phyloP scores from a whole-genome alignment of 2,888 invertebrate species.

The Zygogramma bicolorata region DNA sequence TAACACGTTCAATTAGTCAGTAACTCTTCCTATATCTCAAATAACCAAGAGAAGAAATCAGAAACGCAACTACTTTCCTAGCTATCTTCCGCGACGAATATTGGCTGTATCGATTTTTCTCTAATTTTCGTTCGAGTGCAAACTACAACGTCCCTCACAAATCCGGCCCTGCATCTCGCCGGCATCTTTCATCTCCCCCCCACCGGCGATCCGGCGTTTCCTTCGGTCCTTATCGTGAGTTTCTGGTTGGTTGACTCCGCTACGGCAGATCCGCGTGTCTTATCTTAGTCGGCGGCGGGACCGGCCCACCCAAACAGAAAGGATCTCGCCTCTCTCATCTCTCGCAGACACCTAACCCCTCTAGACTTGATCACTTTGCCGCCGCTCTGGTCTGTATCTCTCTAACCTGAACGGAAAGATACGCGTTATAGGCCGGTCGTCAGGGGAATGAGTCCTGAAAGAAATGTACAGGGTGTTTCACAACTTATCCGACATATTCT shows the following conservation, averaged over 20 bases:
- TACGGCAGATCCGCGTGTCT: conserved; percentile 66
- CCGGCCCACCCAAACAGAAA: conserved; percentile 48
- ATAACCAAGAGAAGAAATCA: no score
- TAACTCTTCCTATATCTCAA: no score
- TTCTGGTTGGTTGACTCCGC: conserved; percentile 67
- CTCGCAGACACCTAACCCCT: conserved; percentile 31
- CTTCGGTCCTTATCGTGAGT: conserved; percentile 66
- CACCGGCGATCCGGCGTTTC: conserved; percentile 56
- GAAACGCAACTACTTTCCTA: no score
- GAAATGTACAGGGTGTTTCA: no score
- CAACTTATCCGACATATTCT: no score
- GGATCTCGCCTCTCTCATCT: conserved; percentile 42
- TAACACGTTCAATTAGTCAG: no score
- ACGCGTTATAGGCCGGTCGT: no score
- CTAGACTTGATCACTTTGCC: conserved; percentile 30
- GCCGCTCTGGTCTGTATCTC: conserved; percentile 21
- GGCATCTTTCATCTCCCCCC: conserved; percentile 43
- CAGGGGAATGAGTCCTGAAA: no score
- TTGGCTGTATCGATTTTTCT: no score
- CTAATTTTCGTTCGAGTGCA: no score
- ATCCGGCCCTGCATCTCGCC: conserved; percentile 30
- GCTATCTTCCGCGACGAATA: no score
- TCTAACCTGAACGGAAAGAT: conserved; percentile 18
- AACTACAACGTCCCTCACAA: no score
- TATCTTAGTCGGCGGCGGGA: conserved; percentile 58